Evolutionary conservation across 2,888 invertebrate genomes (phyloP), one percentile per base, ranked within the genome.

Genomic region (Crepidodera aurea): DNA sequence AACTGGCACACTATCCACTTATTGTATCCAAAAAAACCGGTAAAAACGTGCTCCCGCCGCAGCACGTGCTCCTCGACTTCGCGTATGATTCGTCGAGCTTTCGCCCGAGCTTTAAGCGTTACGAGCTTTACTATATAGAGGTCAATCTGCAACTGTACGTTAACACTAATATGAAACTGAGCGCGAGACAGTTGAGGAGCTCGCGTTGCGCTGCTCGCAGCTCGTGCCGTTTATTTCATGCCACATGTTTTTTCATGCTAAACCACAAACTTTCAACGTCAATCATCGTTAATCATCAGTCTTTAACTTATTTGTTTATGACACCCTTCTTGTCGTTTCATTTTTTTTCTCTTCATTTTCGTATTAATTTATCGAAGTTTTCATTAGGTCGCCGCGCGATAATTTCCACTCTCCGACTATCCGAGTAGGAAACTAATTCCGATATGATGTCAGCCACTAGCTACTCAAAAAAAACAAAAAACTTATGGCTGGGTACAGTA

Each of bases 121-220:
- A 65, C 51, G 60, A 60, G 19, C 53, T 12, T 18, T 46, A 50
- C 71, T 60, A 70, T 67, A 64, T 68, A 69, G 70, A 73, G 71
- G 70, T 75, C 69, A 69, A 75, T 71, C 77, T 78, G 76, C 75
- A 78, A 78, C 78, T 78, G 77, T 76, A 72, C 74, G 73, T 69
- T 64, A 69, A 69, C 69, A 64, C 68, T 64, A 69, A 70, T 66
- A 62, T 68, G 71, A 69, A 68, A 70, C 71, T 66, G 69, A 69
- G 65, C 65, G 68, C 68, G 70, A 71, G 71, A 70, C 67, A 67
- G 63, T 70, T 70, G 70, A 70, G 68, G 68, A 72, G 70, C 71
- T 68, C 68, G 67, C 70, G 73, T 75, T 77, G 77, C 77, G 78
- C 77, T 73, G 73, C 73, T 72, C n/a, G n/a, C n/a, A 19, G 37